Conservation (phyloP, 2,888 invertebrate genomes). For the Heteromyza rotundicornis region DNA sequence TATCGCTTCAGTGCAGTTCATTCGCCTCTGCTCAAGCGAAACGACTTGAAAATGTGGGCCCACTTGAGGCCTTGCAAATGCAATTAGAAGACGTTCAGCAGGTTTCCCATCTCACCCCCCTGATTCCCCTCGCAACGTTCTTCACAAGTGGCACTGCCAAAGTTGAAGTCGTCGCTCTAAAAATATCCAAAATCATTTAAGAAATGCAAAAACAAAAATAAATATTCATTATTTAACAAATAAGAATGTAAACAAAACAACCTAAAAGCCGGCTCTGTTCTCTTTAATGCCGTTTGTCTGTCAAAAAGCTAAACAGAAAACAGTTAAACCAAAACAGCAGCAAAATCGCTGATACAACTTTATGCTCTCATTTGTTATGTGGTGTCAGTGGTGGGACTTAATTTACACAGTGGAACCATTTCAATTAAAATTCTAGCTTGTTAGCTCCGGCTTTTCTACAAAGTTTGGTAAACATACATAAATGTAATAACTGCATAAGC, state of each 20-base stretch:
- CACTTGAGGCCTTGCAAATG: neutral
- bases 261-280: neutral
- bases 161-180: neutral
- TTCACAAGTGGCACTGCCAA: neutral
- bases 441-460: too few species aligned
- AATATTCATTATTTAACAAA: too few species aligned
- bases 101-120: neutral
- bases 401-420: too few species aligned
- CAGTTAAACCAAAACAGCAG: too few species aligned
- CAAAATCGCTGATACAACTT: too few species aligned
- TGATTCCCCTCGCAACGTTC: neutral
- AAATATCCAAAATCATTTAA: neutral
- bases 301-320: too few species aligned
- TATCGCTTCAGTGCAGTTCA: neutral
- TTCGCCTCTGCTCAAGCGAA: neutral
- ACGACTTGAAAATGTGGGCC: neutral
- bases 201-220: neutral
- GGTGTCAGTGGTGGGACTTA: too few species aligned
- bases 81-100: neutral
- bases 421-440: too few species aligned
- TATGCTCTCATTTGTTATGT: too few species aligned
- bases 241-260: neutral
- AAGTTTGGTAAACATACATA: too few species aligned
- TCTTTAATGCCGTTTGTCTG: too few species aligned
- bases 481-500: too few species aligned